Base-by-base conservation (phyloP, 2,113 vertebrate genomes). In the Nothobranchius furzeri region DNA sequence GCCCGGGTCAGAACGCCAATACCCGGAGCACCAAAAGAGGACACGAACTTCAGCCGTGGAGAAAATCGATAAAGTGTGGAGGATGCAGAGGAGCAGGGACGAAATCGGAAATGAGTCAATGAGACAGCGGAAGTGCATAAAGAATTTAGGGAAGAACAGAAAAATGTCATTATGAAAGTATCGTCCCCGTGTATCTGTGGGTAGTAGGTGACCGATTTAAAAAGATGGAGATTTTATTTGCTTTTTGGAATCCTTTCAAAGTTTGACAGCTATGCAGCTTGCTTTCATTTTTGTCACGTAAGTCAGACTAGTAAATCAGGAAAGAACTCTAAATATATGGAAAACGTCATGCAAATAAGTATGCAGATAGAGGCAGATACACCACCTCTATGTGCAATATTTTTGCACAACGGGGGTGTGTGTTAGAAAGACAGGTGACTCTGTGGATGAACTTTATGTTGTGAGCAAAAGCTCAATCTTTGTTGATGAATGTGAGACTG, bases 21-120 rank as follows among this genome's bases (percentile, higher is more conserved):
- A 82, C 52, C 48, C 70, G 69, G 56, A n/a, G 61, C 56, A 35
- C 86, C 83, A 67, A 55, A 82, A 48, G 64, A 88, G 86, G 73
- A 77, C 57, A 60, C 81, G 73, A 84, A 84, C 80, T 70, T 82
- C 70, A 65, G 67, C 50, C 56, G 13, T 9, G 67, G 70, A 88
- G 47, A 64, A 64, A 85, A 92, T 92, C 91, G 75, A 92, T 93
- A 69, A 77, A 83, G 76, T 86, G 68, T 68, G 78, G 82, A 75
- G 83, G 37, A 77, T 65, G 61, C 15, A 64, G 70, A 78, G 25
- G 20, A 69, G 60, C 66, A 59, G 15, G 64, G 77, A 88, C 66
- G 82, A 59, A 70, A 70, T 70, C 37, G 37, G 45, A 42, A 9
- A 9, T 48, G 47, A 62, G 42, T 51, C 53, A 60, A 43, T 1